Base-by-base conservation (phyloP, 2,113 vertebrate species). In the Ariopsis seemanni region DNA sequence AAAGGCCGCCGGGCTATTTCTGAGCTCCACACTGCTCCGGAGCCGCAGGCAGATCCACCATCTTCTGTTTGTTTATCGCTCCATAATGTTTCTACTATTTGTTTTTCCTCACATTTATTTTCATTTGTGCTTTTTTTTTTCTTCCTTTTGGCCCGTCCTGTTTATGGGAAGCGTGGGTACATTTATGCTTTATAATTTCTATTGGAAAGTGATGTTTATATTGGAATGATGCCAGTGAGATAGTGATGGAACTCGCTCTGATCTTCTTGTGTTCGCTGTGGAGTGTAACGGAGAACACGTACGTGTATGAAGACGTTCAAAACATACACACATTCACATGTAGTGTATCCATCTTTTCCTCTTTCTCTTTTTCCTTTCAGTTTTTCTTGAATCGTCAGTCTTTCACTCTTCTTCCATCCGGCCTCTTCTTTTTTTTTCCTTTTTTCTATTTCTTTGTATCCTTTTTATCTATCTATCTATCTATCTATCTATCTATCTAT, bases 121-220 rank as follows among this genome's bases (percentile, higher is more conserved):
- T 93, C 88, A 84, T 91, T 91, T 90, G 83, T 11, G 4, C 58
- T 91, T 96, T 94, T 75, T 69, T 91, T 94, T 50, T 53, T 91
- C 17, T 34, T 34, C 20, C 22, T 92, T 95, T 94, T 81, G 86
- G 82, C 82, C 88, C 71, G 72, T 88, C 95, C 95, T 89, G 92
- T 94, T 67, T 93, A 94, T 92, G 93, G 96, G 85, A 93, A 96
- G 91, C 94, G 84, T 84, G 95, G 96, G 75, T 95, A 96, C 30
- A 95, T 84, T 84, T 89, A 79, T 89, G 85, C n/a, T 86, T 86
- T 62, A 87, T 63, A 87, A 65, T 84, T 84, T 87, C 34, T 63
- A 63, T 83, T 75, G 55, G 57, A 71, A 83, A 42, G 80, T 55
- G 79, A 63, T 77, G 72, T 75, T 87, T 62, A 18, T 34, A 4